Percentiles rank a stretch among this genome's conserved stretches.
Conservation (phyloP, 2,113 vertebrate species). For the Proterorhinus semilunaris region DNA sequence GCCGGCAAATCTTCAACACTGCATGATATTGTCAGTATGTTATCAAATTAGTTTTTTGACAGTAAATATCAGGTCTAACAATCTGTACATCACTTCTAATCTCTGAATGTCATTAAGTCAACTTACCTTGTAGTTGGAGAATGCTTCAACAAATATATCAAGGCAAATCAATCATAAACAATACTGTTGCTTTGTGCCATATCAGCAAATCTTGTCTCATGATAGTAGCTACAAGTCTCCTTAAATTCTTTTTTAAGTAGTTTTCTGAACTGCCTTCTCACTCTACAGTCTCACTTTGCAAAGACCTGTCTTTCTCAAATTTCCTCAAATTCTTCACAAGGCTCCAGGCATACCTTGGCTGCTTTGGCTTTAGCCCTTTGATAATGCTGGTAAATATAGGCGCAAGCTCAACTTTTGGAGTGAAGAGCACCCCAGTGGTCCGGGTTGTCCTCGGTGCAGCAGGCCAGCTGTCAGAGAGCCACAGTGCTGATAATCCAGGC, state of each 20-base stretch:
- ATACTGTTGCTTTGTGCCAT: conserved; percentile 27
- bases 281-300: conserved; percentile 29
- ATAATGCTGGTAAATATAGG: conserved; percentile 34
- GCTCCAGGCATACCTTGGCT: conserved; percentile 4
- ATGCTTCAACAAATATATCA: not conserved
- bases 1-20: conserved; percentile 45
- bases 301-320: conserved; percentile 30
- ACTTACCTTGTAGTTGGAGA: not conserved
- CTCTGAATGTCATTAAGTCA: not conserved
- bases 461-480: conserved; percentile 34
- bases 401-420: conserved; percentile 13
- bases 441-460: conserved; percentile 18
- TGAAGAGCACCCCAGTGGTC: conserved; percentile 6
- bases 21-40: conserved; percentile 18
- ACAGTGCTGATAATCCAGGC: conserved; percentile 40
- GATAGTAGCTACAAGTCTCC: conserved; percentile 38
- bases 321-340: conserved; percentile 53
- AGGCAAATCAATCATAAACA: not conserved
- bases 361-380: conserved; percentile 14
- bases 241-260: conserved; percentile 49
- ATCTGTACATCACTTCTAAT: no score
- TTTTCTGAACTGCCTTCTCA: conserved; percentile 20
- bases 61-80: not conserved
- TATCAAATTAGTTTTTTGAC: conserved; percentile 3
- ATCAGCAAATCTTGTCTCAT: conserved; percentile 31